These are phyloP conservation scores for Procambarus clarkii DNA, from an alignment of 1,140 invertebrate genomes.

Conservation along the genomic window DNA sequence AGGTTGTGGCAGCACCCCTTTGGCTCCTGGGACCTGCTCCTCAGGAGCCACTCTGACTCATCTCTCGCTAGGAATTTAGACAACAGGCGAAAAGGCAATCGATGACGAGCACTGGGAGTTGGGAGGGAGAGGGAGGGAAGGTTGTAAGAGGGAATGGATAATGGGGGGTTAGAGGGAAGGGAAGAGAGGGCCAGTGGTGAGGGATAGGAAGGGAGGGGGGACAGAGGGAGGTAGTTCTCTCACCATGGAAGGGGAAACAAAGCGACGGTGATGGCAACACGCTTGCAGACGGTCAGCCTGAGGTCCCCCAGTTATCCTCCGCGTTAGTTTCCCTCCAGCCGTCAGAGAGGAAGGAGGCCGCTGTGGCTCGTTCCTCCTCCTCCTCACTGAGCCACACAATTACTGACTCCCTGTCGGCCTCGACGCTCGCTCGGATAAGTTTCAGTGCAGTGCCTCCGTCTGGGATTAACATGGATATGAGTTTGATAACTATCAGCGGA, in stretches of 20 bases:
- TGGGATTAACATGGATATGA: background rate
- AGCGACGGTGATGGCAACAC: background rate
- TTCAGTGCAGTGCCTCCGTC: background rate
- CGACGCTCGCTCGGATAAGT: background rate
- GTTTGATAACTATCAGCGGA: background rate
- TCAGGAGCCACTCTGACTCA: background rate
- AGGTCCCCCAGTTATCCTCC: background rate
- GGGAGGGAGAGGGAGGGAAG: background rate
- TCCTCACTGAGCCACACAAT: background rate
- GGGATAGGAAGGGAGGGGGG: background rate
- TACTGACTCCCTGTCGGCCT: background rate
- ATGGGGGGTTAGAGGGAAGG: too few relatives aligned
- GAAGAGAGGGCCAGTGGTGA: too few relatives aligned
- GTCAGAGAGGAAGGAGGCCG: background rate
- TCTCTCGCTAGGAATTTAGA: background rate
- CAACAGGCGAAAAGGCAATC: background rate
- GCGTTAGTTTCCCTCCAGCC: constrained; percentile 4
- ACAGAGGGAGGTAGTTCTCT: background rate
- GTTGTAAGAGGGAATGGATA: too few relatives aligned
- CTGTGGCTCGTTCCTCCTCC: background rate
- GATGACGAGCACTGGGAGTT: background rate
- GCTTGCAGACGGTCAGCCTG: background rate
- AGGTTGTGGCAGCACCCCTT: background rate
- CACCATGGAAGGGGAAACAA: background rate
- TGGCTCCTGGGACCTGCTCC: background rate